A percentile compares a stretch with the other conserved stretches of the same genome.
These are phyloP conservation scores for Lysandra bellargus DNA, from an alignment of 2,888 invertebrate genomes.

Conservation along the genomic window DNA sequence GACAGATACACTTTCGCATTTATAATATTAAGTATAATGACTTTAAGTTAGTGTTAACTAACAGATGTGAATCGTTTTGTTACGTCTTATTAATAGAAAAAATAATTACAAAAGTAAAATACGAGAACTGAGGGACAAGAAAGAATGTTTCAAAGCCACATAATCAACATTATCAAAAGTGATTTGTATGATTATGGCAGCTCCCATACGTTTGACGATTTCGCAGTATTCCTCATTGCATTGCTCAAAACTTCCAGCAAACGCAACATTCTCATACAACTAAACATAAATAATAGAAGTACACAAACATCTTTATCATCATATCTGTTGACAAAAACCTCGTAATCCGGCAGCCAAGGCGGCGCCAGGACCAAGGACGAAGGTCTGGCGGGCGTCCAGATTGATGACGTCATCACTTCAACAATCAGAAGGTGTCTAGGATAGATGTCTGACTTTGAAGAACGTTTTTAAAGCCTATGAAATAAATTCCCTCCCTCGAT, in stretches of 20 bases:
- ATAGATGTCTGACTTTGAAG: not conserved
- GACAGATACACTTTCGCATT: no score
- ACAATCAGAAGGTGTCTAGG: not conserved
- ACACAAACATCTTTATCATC: conserved; percentile 9
- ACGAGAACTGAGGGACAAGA: no score
- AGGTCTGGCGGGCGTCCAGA: conserved; percentile 40
- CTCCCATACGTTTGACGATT: no score
- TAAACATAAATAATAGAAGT: not conserved
- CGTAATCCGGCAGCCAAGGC: conserved; percentile 34
- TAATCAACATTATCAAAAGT: no score
- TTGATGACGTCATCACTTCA: conserved; percentile 1
- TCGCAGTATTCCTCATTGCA: no score
- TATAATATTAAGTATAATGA: no score
- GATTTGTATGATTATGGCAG: no score
- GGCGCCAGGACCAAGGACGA: conserved; percentile 40
- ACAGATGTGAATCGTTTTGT: no score
- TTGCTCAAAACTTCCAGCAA: not conserved
- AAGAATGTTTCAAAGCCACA: no score
- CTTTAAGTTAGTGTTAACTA: no score
- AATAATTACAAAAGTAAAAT: no score
- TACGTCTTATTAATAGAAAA: no score
- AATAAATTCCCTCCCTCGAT: not conserved
- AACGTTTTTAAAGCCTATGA: not conserved
- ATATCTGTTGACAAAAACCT: conserved; percentile 17
- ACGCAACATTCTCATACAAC: not conserved